Percentiles rank a stretch among this genome's conserved stretches.
Evolutionary conservation across 1,140 invertebrate species (phyloP).

Genomic region (Drosophila lowei): DNA sequence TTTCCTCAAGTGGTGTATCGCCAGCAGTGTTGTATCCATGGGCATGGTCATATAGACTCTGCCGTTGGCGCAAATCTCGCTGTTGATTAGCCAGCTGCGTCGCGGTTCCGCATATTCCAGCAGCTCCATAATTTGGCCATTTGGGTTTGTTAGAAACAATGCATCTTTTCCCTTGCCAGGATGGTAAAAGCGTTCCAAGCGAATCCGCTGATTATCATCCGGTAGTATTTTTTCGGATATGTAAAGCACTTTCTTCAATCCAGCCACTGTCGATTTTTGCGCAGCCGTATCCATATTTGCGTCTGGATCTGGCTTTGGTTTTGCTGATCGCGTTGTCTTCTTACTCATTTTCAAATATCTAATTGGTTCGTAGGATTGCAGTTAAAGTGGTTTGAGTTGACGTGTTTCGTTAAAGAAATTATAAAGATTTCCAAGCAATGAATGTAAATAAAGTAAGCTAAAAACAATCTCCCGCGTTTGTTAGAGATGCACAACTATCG

Average conservation of each 20-base stretch:
- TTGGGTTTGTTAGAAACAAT: slow-evolving; percentile 58
- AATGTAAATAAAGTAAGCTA: slow-evolving; percentile 1
- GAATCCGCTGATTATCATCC: slow-evolving; percentile 33
- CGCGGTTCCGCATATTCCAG: slow-evolving; percentile 87
- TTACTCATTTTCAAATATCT: slow-evolving; percentile 57
- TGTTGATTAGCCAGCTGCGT: slow-evolving; percentile 88
- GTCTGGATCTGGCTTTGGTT: slow-evolving; percentile 65
- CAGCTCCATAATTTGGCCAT: slow-evolving; percentile 86
- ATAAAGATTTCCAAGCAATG: too few relatives aligned
- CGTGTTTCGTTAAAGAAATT: too few relatives aligned
- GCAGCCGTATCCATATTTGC: slow-evolving; percentile 17
- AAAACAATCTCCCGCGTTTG: slow-evolving; percentile 38
- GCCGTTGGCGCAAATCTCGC: slow-evolving; percentile 89
- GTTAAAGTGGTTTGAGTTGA: too few relatives aligned
- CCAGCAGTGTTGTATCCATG: slow-evolving; percentile 89
- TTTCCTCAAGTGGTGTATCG: slow-evolving; percentile 85
- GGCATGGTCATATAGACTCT: slow-evolving; percentile 88
- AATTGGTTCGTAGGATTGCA: too few relatives aligned
- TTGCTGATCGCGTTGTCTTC: slow-evolving; percentile 50
- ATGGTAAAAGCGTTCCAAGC: slow-evolving; percentile 70
- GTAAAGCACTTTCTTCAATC: slow-evolving; percentile 68
- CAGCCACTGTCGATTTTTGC: slow-evolving; percentile 13
- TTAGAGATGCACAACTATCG: slow-evolving; percentile 3
- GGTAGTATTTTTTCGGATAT: slow-evolving; percentile 56
- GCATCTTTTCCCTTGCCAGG: slow-evolving; percentile 61